Conservation (phyloP, 1,140 invertebrate genomes). For the Periplaneta americana region DNA sequence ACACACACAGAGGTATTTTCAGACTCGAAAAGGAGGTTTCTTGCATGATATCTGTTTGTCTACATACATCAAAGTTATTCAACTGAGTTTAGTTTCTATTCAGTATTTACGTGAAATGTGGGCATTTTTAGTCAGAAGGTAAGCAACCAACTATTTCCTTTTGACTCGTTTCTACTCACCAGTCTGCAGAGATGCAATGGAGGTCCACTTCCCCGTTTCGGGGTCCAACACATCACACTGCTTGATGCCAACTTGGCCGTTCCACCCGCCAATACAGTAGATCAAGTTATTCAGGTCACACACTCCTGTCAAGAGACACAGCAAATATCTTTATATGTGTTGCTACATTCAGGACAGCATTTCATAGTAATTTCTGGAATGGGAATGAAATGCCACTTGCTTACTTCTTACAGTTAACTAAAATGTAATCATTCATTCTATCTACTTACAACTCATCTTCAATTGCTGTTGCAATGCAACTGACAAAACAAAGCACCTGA, state of each 20-base stretch:
- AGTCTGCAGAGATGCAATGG: constrained; percentile 57
- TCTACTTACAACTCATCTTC: neutral
- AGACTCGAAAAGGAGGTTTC: no score
- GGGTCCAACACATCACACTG: constrained; percentile 71
- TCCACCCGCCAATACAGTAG: constrained; percentile 78
- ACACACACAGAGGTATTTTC: no score
- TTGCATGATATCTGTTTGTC: no score
- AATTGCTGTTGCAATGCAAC: neutral
- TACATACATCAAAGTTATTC: no score
- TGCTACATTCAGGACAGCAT: neutral
- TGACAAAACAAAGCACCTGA: neutral
- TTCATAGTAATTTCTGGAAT: neutral
- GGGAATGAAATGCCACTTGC: neutral
- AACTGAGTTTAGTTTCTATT: no score
- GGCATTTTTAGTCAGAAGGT: no score
- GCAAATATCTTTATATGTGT: neutral
- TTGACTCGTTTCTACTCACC: no score
- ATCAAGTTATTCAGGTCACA: constrained; percentile 62
- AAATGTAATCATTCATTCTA: neutral
- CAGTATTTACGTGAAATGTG: no score
- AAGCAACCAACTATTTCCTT: no score
- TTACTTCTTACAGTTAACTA: neutral
- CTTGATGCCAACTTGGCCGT: constrained; percentile 65
- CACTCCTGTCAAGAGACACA: constrained; percentile 47
- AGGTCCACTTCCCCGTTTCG: constrained; percentile 52